Base-by-base conservation (phyloP, 30 jellyfish, hydroid and myxozoan genomes). In the Nemopilema nomurai region DNA sequence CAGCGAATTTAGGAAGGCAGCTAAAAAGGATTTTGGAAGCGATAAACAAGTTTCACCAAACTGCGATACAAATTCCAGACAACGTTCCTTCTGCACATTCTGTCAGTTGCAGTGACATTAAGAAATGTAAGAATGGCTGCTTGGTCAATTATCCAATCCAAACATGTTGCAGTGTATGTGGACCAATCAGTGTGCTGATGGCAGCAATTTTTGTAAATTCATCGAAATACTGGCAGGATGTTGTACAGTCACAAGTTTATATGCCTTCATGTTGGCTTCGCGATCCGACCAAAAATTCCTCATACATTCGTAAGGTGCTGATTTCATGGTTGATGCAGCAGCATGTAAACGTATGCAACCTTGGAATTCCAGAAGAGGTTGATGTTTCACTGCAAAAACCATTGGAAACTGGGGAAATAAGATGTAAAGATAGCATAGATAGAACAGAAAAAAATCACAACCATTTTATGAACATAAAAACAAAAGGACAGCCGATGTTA, bases 21-120 rank as follows among this genome's bases (percentile, higher is more conserved):
- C 85, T 74, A 19, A 0, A 74, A 74, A 74, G 74, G 72, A 51
- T 74, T 25, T 33, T 74, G 18, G 51, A 8, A 19, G 74, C 85
- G 23, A 21, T 31, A 41, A 1, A 3, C 13, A 74, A 50, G 72
- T 41, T 74, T 41, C 71, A 26, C 20, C 21, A 1, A 51, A 0
- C 85, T 0, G 52, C 52, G 26, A 41, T 13, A 41, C 57, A 41
- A 13, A 41, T 41, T 6, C 57, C 57, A 41, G 13, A 41, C 6
- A 41, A 3, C 57, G 6, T 41, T 13, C 57, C 57, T 41, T 41
- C 9, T 13, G 57, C 57, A 41, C 57, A 41, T 41, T 13, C 57
- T 41, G 13, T 6, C 57, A 41, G 57, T n/a, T n/a, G n/a, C 57
- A 41, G 13, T 41, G 57, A 13, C 13, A 13, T 13, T 13, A 6